Evolutionary conservation across 1,140 invertebrate genomes (phyloP).

Genomic region (Pachyrhynchus sulphureomaculatus): DNA sequence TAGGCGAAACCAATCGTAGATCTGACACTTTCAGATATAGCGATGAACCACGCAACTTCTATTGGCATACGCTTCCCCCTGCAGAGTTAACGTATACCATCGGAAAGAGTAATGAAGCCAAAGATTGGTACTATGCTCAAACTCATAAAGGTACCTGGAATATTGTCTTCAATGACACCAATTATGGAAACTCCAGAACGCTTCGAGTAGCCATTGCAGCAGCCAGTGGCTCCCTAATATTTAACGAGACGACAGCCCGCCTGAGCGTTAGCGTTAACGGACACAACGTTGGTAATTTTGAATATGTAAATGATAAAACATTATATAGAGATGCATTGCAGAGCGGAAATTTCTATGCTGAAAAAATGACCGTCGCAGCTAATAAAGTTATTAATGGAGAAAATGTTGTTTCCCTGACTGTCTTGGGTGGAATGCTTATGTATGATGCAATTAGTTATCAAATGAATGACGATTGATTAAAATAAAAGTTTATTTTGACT

Average conservation of each 20-base stretch:
- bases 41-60: slow-evolving; percentile 5
- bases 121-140: slow-evolving; percentile 11
- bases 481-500: too few relatives aligned
- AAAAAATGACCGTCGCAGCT: neutral
- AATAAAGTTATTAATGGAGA: neutral
- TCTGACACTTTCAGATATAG: slow-evolving; percentile 5
- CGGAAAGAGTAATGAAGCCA: neutral
- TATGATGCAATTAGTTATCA: slow-evolving; percentile 16
- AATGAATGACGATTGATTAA: neutral
- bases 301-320: slow-evolving; percentile 9
- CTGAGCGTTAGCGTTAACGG: neutral
- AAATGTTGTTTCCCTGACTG: neutral
- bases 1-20: slow-evolving; percentile 2
- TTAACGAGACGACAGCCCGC: neutral
- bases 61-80: slow-evolving; percentile 8
- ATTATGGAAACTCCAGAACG: neutral
- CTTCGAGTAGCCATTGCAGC: slow-evolving; percentile 4
- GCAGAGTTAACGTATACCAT: neutral
- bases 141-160: slow-evolving; percentile 9
- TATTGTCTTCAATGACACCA: neutral
- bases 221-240: slow-evolving; percentile 1
- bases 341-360: slow-evolving; percentile 2
- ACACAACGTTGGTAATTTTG: neutral
- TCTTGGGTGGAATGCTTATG: slow-evolving; percentile 1
- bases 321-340: slow-evolving; percentile 1